Conservation (phyloP, 1,140 invertebrate species). For the Leptestheria dahalacensis region DNA sequence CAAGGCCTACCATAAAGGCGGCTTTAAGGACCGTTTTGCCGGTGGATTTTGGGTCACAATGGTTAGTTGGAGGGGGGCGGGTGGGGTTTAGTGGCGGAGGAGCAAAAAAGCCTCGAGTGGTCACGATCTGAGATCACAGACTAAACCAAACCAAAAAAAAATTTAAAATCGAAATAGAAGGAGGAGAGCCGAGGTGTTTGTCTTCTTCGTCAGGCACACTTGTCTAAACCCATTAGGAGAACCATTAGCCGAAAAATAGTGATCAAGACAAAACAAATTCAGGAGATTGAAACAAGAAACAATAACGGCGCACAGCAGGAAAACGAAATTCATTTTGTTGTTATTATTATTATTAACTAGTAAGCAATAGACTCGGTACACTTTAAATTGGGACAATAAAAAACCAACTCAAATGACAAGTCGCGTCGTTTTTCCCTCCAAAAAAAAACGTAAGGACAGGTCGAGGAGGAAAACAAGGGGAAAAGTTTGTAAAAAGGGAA, state of each 20-base stretch:
- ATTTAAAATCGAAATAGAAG: background rate
- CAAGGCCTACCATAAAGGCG: background rate
- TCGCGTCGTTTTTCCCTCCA: no score
- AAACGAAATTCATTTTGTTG: no score
- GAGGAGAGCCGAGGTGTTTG: background rate
- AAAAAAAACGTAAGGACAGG: no score
- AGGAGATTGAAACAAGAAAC: background rate
- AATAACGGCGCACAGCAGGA: constrained; percentile 1
- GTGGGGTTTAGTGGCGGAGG: background rate
- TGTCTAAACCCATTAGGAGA: background rate
- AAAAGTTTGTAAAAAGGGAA: no score
- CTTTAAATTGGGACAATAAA: no score
- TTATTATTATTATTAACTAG: no score
- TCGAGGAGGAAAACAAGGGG: no score
- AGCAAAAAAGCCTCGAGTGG: constrained; percentile 9
- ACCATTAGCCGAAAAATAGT: background rate
- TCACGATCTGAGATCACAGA: constrained; percentile 12
- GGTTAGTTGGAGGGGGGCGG: no score
- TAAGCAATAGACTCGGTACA: no score
- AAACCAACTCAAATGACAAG: no score
- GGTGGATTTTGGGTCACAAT: no score
- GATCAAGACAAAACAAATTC: background rate
- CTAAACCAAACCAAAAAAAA: constrained; percentile 4
- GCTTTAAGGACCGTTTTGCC: no score
- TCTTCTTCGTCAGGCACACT: background rate